A percentile compares a stretch with the other conserved stretches of the same genome.
Conservation (phyloP, 2,888 invertebrate species). For the Vesta saturnalis region DNA sequence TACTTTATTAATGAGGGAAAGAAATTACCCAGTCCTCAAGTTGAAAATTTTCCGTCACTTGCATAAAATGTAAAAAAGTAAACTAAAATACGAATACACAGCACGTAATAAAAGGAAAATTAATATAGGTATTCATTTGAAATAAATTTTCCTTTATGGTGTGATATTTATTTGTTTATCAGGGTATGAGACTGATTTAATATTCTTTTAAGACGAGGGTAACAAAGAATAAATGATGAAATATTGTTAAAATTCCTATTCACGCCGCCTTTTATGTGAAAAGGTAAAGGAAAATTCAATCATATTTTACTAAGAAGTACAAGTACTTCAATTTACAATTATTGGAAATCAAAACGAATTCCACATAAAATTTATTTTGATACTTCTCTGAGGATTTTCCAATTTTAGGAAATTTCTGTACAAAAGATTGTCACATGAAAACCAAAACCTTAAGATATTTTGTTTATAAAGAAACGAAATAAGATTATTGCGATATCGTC, state of each 20-base stretch:
- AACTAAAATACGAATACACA: no score
- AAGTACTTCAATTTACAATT: neutral
- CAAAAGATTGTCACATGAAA: conserved; percentile 1
- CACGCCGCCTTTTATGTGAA: conserved; percentile 8
- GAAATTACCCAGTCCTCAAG: no score
- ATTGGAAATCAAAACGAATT: conserved; percentile 10
- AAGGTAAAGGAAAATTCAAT: conserved; percentile 17
- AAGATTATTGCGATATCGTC: conserved; percentile 1
- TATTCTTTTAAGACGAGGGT: conserved; percentile 11
- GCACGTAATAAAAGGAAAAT: neutral
- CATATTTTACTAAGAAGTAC: conserved; percentile 12
- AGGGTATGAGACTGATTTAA: neutral
- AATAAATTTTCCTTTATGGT: neutral
- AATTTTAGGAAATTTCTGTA: neutral
- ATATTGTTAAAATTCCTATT: conserved; percentile 15
- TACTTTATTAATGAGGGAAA: no score
- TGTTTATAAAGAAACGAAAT: conserved; percentile 1
- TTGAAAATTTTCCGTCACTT: no score
- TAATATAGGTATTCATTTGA: neutral
- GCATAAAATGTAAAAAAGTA: no score
- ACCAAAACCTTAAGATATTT: neutral
- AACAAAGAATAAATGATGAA: conserved; percentile 18
- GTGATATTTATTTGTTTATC: neutral
- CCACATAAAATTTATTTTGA: neutral
- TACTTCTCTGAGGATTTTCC: neutral